Evolutionary conservation across 2,797 vertebrate genomes (phyloP).

Genomic region (Sylvia borin): DNA sequence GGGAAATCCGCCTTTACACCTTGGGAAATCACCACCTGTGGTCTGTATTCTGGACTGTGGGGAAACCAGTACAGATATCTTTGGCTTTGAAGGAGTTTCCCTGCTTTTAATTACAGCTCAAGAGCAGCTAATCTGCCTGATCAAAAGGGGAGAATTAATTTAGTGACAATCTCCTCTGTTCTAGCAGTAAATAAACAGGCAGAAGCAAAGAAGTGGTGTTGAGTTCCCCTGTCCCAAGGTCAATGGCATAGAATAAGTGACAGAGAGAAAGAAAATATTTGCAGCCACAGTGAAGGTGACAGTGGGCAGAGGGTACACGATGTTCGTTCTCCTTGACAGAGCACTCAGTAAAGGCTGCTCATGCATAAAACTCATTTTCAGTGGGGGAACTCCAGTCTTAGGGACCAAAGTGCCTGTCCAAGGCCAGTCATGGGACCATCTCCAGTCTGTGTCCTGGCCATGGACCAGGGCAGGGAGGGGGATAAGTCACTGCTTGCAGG

Average conservation of each 20-base stretch:
- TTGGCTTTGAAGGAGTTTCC: background rate
- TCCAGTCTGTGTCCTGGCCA: background rate
- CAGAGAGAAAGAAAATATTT: rapidly evolving
- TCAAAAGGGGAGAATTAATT: background rate
- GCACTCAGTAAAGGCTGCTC: background rate
- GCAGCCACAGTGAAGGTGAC: background rate
- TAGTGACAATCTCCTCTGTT: background rate
- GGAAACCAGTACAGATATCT: background rate
- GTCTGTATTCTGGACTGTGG: rapidly evolving
- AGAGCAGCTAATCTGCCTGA: background rate
- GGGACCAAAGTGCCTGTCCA: background rate
- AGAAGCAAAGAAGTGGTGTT: background rate
- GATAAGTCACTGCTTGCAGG: background rate
- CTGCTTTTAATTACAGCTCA: background rate
- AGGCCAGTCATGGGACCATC: background rate
- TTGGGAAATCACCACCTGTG: background rate
- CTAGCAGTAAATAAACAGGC: background rate
- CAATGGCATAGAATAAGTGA: background rate
- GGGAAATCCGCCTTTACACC: background rate
- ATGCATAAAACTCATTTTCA: background rate
- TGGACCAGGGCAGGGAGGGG: background rate
- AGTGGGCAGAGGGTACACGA: background rate
- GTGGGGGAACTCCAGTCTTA: background rate
- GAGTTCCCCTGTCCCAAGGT: background rate
- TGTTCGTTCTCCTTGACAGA: background rate